phyloP scores from a whole-genome alignment of 2,888 invertebrate genomes.

The Caenorhabditis macrosperma region DNA sequence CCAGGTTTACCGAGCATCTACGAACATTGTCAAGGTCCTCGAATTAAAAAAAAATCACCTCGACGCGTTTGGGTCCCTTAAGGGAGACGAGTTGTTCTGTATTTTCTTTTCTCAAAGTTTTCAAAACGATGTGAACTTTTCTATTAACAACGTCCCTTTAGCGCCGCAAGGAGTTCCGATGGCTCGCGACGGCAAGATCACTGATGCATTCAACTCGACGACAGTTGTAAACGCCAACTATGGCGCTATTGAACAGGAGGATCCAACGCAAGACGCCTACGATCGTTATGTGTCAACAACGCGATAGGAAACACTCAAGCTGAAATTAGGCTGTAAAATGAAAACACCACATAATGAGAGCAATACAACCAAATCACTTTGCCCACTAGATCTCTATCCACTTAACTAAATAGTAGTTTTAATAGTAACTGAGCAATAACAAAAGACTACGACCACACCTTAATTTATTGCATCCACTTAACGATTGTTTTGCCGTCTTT shows the following conservation, averaged over 20 bases:
- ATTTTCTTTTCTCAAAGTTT: too few relatives aligned
- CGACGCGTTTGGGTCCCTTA: too few relatives aligned
- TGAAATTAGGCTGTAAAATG: slow-evolving; percentile 14
- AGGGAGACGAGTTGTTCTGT: too few relatives aligned
- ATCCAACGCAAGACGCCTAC: slow-evolving; percentile 77
- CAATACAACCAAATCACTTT: background rate
- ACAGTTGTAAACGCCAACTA: slow-evolving; percentile 77
- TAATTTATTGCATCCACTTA: slow-evolving; percentile 15
- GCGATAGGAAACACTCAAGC: slow-evolving; percentile 44
- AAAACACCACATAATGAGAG: slow-evolving; percentile 4
- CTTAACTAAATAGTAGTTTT: too few relatives aligned
- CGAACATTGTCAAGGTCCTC: too few relatives aligned
- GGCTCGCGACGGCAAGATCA: slow-evolving; percentile 73
- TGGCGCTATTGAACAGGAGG: slow-evolving; percentile 74
- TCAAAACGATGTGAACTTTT: background rate
- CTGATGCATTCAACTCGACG: slow-evolving; percentile 77
- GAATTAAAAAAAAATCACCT: too few relatives aligned
- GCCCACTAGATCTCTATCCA: too few relatives aligned
- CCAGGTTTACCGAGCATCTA: too few relatives aligned
- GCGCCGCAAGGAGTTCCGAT: slow-evolving; percentile 79
- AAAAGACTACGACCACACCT: background rate
- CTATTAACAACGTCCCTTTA: too few relatives aligned
- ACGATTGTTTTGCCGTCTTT: slow-evolving; percentile 5
- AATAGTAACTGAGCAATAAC: slow-evolving; percentile 29
- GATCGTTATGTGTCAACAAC: slow-evolving; percentile 76